Percentiles rank a stretch among this genome's conserved stretches.
These are phyloP conservation scores for Corythoichthys haematopterus DNA, from an alignment of 2,113 vertebrate species.

Conservation along the genomic window DNA sequence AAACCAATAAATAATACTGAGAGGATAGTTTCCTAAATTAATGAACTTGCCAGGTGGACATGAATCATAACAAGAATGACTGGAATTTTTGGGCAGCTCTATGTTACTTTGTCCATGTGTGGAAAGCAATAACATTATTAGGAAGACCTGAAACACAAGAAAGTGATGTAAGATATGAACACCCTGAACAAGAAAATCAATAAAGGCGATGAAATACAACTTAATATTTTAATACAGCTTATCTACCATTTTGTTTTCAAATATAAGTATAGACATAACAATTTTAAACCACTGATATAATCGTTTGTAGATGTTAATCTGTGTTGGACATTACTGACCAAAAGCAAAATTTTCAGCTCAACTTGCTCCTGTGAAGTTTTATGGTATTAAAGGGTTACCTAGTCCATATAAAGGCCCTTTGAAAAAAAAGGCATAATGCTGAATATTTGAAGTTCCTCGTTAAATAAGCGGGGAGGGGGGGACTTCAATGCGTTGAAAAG, in stretches of 20 bases:
- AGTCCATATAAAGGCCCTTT: not conserved
- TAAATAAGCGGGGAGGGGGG: no score
- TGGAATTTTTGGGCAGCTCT: not conserved
- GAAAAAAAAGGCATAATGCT: no score
- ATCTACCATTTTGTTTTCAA: no score
- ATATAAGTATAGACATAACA: not conserved
- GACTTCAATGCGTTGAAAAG: no score
- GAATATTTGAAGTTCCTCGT: no score
- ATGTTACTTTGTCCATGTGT: not conserved
- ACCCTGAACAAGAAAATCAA: not conserved
- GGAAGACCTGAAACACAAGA: slow-evolving; percentile 35
- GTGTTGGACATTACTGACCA: not conserved
- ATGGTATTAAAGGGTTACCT: not conserved
- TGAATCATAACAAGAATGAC: rapidly evolving
- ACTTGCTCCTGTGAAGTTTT: not conserved
- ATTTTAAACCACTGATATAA: not conserved
- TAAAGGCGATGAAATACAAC: not conserved
- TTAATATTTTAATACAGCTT: not conserved
- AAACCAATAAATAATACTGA: not conserved
- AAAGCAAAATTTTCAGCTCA: not conserved
- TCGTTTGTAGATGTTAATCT: not conserved
- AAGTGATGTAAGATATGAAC: not conserved
- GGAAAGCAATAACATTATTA: slow-evolving; percentile 22
- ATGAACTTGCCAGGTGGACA: slow-evolving; percentile 37
- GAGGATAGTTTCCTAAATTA: not conserved